These are phyloP conservation scores for Otus scops DNA, from an alignment of 2,797 vertebrate genomes.

Conservation along the genomic window DNA sequence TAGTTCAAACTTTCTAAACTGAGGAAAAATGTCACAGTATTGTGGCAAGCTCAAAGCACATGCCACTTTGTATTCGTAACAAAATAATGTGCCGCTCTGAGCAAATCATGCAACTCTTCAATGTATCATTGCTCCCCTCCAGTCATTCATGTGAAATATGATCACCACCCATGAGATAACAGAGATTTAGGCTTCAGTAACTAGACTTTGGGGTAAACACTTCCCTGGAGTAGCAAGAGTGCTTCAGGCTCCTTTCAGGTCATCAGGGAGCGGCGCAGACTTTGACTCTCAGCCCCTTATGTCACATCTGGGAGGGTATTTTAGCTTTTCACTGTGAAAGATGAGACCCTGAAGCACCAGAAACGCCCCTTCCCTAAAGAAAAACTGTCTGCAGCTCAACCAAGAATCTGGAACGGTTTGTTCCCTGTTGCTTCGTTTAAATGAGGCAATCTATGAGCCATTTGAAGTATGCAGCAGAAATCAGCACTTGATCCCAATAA, in stretches of 20 bases:
- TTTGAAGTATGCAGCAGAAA: conserved; percentile 34
- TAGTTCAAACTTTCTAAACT: background rate
- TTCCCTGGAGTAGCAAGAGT: background rate
- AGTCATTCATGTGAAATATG: background rate
- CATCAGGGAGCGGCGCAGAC: background rate
- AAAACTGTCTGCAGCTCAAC: background rate
- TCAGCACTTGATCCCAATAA: background rate
- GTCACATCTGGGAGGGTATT: background rate
- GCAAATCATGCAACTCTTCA: background rate
- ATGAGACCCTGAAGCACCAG: background rate
- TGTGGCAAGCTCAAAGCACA: background rate
- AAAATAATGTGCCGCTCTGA: background rate
- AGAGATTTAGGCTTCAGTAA: background rate
- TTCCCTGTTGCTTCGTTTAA: background rate
- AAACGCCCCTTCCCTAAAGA: background rate
- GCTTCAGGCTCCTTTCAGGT: background rate
- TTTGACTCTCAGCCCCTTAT: background rate
- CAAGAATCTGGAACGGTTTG: background rate
- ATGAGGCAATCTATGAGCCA: background rate
- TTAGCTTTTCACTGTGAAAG: background rate
- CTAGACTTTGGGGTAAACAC: background rate
- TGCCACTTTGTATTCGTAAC: background rate
- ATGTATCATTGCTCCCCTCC: background rate
- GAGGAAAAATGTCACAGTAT: background rate
- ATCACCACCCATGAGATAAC: background rate